Conservation (phyloP, 2,888 invertebrate genomes). For the Meandrusa payeni region DNA sequence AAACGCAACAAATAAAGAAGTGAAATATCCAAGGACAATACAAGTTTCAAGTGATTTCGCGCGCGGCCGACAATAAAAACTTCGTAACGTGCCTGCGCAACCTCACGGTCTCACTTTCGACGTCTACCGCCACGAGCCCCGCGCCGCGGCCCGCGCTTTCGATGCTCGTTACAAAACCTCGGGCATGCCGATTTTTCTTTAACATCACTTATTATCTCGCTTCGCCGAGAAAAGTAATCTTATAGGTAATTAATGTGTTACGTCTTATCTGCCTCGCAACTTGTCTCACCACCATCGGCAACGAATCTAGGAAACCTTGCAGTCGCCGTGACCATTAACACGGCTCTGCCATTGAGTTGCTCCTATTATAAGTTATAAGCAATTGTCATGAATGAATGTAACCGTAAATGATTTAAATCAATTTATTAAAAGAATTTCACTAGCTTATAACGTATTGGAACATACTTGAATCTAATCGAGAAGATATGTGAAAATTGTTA, state of each 20-base stretch:
- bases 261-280: no score
- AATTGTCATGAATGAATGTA: constrained; percentile 76
- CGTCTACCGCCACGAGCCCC: constrained; percentile 57
- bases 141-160: constrained; percentile 66
- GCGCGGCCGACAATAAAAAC: constrained; percentile 79
- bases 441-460: no score
- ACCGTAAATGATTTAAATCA: constrained; percentile 79
- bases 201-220: constrained; percentile 49
- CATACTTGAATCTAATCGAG: no score
- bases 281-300: constrained; percentile 6
- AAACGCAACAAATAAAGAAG: constrained; percentile 76
- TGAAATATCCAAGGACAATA: constrained; percentile 80
- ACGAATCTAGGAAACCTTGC: constrained; percentile 40
- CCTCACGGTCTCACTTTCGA: constrained; percentile 77
- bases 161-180: constrained; percentile 69
- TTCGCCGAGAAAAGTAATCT: constrained; percentile 5
- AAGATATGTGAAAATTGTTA: no score
- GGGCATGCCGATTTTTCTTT: constrained; percentile 72
- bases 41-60: constrained; percentile 81
- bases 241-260: constrained; percentile 5
- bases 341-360: constrained; percentile 42
- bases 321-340: constrained; percentile 48
- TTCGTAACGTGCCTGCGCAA: constrained; percentile 77
- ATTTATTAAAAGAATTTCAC: no score
- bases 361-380: constrained; percentile 68